These are phyloP conservation scores for Ailuropoda melanoleuca DNA, from an alignment of 2,113 vertebrate genomes.

Conservation along the genomic window DNA sequence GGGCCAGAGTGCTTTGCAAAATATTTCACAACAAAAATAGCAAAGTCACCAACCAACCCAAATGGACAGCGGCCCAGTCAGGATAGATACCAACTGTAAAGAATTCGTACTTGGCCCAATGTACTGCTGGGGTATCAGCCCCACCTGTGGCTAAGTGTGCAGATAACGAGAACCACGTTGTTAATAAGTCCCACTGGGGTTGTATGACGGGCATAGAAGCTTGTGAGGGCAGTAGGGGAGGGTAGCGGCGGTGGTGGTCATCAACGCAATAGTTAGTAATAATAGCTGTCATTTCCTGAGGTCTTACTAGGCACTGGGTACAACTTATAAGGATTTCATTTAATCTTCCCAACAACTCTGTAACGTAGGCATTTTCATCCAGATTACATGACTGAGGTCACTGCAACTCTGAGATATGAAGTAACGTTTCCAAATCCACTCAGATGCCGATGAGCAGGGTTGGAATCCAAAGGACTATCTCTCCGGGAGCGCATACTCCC, in stretches of 20 bases:
- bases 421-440: not conserved
- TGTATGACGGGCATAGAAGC: fast-evolving
- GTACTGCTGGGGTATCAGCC: not conserved
- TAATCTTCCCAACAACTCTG: not conserved
- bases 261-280: not conserved
- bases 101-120: not conserved
- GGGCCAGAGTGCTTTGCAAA: not conserved
- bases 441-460: not conserved
- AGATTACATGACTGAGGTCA: not conserved
- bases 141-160: not conserved
- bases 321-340: not conserved
- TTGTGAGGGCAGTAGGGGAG: not conserved
- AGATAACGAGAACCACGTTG: not conserved
- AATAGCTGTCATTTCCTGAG: not conserved
- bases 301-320: not conserved
- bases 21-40: not conserved
- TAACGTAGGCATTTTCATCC: not conserved
- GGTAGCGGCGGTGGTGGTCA: not conserved
- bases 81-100: not conserved
- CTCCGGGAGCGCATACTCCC: not conserved
- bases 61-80: not conserved
- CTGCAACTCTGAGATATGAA: not conserved
- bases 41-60: not conserved
- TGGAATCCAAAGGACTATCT: not conserved
- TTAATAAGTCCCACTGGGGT: not conserved